phyloP scores from a whole-genome alignment of 1,140 invertebrate species.

The Musca domestica region DNA sequence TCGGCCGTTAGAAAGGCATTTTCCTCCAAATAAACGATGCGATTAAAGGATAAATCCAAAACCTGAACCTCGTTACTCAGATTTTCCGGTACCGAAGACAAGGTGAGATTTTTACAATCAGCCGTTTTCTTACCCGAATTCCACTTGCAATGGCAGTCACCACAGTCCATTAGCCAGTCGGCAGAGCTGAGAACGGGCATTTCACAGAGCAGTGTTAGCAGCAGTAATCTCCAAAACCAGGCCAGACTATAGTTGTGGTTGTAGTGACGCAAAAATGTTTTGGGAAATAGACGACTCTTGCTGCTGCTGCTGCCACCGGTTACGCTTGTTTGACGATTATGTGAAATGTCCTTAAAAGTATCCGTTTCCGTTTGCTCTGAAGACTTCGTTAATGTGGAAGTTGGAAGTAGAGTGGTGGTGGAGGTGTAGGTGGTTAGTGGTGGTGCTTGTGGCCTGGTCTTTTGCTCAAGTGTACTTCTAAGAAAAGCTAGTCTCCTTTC shows the following conservation, averaged over 20 bases:
- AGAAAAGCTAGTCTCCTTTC: neutral
- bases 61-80: conserved; percentile 73
- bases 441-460: neutral
- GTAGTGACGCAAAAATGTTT: neutral
- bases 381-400: no score
- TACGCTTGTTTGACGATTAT: conserved; percentile 1
- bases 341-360: neutral
- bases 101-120: conserved; percentile 67
- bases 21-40: conserved; percentile 62
- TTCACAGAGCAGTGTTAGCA: neutral
- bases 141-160: conserved; percentile 74
- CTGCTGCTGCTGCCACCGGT: neutral
- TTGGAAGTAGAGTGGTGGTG: no score
- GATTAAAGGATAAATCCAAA: conserved; percentile 72
- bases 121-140: conserved; percentile 75
- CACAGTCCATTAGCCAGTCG: conserved; percentile 60
- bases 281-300: neutral
- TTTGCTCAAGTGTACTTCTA: neutral
- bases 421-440: neutral
- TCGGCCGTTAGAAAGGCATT: conserved; percentile 67
- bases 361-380: no score
- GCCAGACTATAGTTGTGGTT: neutral
- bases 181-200: conserved; percentile 17
- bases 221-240: neutral
- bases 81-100: conserved; percentile 66